Percentiles rank a stretch among this genome's conserved stretches.
Conservation (phyloP, 2,113 vertebrate species). For the Empidonax traillii region DNA sequence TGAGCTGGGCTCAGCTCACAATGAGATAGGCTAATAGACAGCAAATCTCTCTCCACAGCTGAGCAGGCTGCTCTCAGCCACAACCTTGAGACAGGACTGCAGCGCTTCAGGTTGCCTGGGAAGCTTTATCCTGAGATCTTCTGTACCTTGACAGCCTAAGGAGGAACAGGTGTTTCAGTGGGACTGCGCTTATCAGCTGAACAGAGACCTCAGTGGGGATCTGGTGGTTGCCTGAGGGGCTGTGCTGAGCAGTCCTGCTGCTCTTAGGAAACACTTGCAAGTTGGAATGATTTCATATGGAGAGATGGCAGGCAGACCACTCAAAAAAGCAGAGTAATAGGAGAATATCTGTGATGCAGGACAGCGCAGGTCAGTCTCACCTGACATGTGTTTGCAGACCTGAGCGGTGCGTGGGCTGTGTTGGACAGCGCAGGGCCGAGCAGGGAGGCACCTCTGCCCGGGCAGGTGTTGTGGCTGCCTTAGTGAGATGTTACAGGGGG, state of each 20-base stretch:
- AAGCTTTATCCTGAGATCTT: not conserved
- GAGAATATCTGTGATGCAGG: not conserved
- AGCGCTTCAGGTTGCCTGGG: not conserved
- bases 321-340: not conserved
- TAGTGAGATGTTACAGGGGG: not conserved
- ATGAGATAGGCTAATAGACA: not conserved
- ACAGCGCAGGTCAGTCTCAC: not conserved
- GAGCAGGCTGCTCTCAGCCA: not conserved
- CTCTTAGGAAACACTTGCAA: not conserved
- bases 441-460: not conserved
- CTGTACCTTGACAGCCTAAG: not conserved
- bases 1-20: not conserved
- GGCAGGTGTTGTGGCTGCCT: accelerated
- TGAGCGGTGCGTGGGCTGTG: not conserved
- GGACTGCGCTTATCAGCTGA: not conserved
- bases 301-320: not conserved
- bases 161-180: not conserved
- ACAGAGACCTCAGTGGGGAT: not conserved
- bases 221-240: not conserved
- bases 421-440: not conserved
- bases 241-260: not conserved
- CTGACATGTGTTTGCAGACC: not conserved
- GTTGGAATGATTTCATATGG: not conserved
- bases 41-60: not conserved
- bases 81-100: not conserved